Percentiles rank a stretch among this genome's conserved stretches.
phyloP scores from a whole-genome alignment of 2,888 invertebrate species.

The Cancer borealis region DNA sequence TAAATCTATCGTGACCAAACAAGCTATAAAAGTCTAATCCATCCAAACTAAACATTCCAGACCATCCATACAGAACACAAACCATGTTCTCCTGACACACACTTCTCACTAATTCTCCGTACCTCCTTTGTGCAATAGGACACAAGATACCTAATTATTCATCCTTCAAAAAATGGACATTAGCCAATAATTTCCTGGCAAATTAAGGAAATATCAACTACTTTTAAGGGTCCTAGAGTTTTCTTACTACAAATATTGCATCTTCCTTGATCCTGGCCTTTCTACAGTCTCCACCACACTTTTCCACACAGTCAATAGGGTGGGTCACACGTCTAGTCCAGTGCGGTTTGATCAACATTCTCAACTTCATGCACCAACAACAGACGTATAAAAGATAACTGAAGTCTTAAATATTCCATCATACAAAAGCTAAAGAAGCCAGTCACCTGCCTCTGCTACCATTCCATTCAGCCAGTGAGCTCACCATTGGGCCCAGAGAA shows the following conservation, averaged over 20 bases:
- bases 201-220: slow-evolving; percentile 30
- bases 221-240: slow-evolving; percentile 21
- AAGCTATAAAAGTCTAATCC: background rate
- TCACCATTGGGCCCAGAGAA: background rate
- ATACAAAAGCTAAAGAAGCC: slow-evolving; percentile 63
- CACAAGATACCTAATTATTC: background rate
- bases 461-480: background rate
- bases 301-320: background rate
- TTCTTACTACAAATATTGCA: slow-evolving; percentile 43
- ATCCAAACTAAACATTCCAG: slow-evolving; percentile 5
- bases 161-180: slow-evolving; percentile 28
- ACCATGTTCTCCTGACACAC: slow-evolving; percentile 30
- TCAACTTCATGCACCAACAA: slow-evolving; percentile 43
- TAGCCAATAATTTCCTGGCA: slow-evolving; percentile 41
- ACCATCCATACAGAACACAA: slow-evolving; percentile 21
- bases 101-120: background rate
- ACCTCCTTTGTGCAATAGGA: slow-evolving; percentile 7
- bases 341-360: slow-evolving; percentile 50
- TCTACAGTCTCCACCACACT: background rate
- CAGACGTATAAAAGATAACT: slow-evolving; percentile 63
- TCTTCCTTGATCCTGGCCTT: slow-evolving; percentile 45
- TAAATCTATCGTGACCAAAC: slow-evolving; percentile 36
- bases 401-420: slow-evolving; percentile 65
- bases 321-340: slow-evolving; percentile 17
- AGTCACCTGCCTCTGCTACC: slow-evolving; percentile 39